Percentiles rank a stretch among this genome's conserved stretches.
phyloP scores from a whole-genome alignment of 2,113 vertebrate species.

The Notothenia coriiceps region DNA sequence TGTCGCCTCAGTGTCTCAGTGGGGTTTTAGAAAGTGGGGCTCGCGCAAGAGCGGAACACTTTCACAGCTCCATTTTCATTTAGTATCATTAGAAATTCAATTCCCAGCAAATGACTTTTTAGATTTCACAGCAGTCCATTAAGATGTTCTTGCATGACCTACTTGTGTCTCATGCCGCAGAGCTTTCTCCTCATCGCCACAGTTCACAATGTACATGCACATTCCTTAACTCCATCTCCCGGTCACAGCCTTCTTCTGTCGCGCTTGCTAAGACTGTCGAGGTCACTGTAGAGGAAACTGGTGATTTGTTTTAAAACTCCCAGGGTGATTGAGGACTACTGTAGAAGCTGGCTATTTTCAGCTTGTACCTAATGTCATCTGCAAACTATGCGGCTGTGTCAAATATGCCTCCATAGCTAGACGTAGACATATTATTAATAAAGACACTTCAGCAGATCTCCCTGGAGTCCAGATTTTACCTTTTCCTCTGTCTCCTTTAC shows the following conservation, averaged over 20 bases:
- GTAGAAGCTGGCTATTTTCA: slow-evolving; percentile 31
- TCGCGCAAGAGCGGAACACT: slow-evolving; percentile 55
- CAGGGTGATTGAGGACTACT: slow-evolving; percentile 3
- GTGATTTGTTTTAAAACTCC: slow-evolving; percentile 47
- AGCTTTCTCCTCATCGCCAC: slow-evolving; percentile 8
- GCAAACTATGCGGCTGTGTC: slow-evolving; percentile 28
- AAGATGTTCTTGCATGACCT: slow-evolving; percentile 73
- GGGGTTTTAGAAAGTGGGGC: slow-evolving; percentile 59
- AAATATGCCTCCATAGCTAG: background rate
- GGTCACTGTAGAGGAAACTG: slow-evolving; percentile 43
- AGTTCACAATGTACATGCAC: slow-evolving; percentile 17
- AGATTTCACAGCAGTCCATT: slow-evolving; percentile 75
- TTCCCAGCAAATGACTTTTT: slow-evolving; percentile 82
- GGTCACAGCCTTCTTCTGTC: background rate
- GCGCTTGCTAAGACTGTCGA: background rate
- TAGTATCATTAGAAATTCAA: slow-evolving; percentile 83
- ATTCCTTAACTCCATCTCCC: slow-evolving; percentile 27
- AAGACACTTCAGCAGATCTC: slow-evolving; percentile 4
- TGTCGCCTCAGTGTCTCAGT: slow-evolving; percentile 57
- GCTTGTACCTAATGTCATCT: slow-evolving; percentile 22
- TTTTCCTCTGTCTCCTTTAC: background rate
- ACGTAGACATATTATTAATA: background rate
- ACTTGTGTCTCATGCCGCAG: slow-evolving; percentile 64
- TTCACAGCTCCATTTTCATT: slow-evolving; percentile 80
- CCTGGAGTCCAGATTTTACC: background rate